phyloP scores from a whole-genome alignment of 2,797 vertebrate genomes.

The Microchirus variegatus region DNA sequence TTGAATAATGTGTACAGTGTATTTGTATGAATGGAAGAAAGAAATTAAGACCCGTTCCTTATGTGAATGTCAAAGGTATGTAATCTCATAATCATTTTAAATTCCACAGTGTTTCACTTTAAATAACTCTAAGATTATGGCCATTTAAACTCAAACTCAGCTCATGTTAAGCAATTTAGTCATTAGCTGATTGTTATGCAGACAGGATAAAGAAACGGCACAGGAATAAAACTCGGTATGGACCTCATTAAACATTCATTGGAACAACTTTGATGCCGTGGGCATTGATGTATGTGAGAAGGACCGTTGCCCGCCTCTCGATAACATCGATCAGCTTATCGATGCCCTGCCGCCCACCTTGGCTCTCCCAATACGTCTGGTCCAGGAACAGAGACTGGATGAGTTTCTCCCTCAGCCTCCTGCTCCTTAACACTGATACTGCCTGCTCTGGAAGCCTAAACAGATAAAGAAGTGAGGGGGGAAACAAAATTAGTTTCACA shows the following conservation, averaged over 20 bases:
- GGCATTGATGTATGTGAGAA: constrained; percentile 92
- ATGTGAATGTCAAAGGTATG: too few species aligned
- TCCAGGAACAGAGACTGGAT: constrained; percentile 97
- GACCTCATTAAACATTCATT: constrained; percentile 83
- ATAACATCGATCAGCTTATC: constrained; percentile 95
- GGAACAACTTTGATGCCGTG: constrained; percentile 86
- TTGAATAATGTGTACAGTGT: too few species aligned
- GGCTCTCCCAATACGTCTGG: constrained; percentile 94
- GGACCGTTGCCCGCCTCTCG: constrained; percentile 88
- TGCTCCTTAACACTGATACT: constrained; percentile 88
- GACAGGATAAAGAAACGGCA: background rate
- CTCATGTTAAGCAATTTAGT: background rate
- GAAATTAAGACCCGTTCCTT: too few species aligned
- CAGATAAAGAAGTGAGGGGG: background rate
- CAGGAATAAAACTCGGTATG: background rate
- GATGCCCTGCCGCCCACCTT: constrained; percentile 92
- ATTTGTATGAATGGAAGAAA: too few species aligned
- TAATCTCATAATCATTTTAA: too few species aligned
- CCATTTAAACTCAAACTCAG: too few species aligned
- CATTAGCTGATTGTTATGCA: background rate
- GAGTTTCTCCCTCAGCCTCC: constrained; percentile 89
- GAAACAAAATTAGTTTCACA: background rate
- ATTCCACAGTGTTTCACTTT: too few species aligned
- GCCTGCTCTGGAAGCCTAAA: constrained; percentile 90
- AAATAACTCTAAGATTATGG: too few species aligned